Evolutionary conservation across 1,140 invertebrate genomes (phyloP).

Genomic region (Archivesica marissinica): DNA sequence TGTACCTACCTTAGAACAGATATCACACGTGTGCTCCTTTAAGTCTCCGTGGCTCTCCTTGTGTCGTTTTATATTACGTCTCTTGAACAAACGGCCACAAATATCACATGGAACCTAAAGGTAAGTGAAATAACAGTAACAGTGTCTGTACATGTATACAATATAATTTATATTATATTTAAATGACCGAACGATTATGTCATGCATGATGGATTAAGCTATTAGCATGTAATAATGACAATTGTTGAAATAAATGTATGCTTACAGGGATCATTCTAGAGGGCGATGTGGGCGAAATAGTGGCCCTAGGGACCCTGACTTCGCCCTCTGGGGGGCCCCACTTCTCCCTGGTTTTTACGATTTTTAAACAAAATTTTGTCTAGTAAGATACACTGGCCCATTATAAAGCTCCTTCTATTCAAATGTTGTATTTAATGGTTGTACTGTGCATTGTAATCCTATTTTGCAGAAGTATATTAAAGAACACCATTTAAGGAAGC

Average conservation of each 20-base stretch:
- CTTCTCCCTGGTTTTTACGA: too few relatives aligned
- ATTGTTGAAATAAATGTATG: neutral
- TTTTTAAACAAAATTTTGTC: too few relatives aligned
- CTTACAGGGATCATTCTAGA: neutral
- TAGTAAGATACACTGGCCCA: too few relatives aligned
- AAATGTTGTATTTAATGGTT: too few relatives aligned
- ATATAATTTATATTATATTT: neutral
- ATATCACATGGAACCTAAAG: constrained; percentile 36
- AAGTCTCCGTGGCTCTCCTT: neutral
- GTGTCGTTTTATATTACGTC: constrained; percentile 17
- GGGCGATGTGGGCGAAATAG: neutral
- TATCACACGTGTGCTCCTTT: constrained; percentile 27
- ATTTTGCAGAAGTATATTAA: too few relatives aligned
- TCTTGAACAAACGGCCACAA: constrained; percentile 36
- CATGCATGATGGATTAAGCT: neutral
- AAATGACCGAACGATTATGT: neutral
- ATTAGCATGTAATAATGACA: neutral
- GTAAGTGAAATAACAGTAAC: neutral
- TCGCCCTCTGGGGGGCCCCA: too few relatives aligned
- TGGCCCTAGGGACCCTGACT: neutral
- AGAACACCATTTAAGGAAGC: too few relatives aligned
- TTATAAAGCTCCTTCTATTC: too few relatives aligned
- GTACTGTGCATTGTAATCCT: too few relatives aligned
- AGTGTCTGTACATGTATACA: neutral
- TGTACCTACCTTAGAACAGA: constrained; percentile 7